Evolutionary conservation across 2,113 vertebrate species (phyloP), one percentile per base, ranked within the genome.

Genomic region (Oreochromis aureus): DNA sequence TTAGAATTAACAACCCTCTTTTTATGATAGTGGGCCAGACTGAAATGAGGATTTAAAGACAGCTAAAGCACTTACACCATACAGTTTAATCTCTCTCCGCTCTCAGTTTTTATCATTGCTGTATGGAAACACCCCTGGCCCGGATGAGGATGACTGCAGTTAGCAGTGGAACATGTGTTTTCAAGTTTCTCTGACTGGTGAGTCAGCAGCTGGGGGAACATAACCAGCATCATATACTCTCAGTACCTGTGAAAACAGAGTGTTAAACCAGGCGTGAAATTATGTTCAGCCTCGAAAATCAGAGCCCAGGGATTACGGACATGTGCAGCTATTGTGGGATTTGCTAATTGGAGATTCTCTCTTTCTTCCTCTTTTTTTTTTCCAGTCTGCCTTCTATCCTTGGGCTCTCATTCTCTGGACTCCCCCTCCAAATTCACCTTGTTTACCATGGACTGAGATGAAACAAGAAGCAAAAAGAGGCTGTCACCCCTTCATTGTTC

Each of bases 271-370:
- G 63, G 73, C 71, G 59, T 88, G 82, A 80, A 84, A 93, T 89
- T n/a, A 84, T 84, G 30, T 56, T 88, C 51, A 80, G 80, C 79
- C 48, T 63, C 61, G n/a, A 79, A 89, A 87, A 84, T 46, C 34
- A 61, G 54, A 82, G 81, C 41, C 53, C 63, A 53, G 80, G 79
- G 91, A 91, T 89, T 83, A 87, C 27, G 56, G 81, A 84, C 15
- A 53, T 54, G 24, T 30, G 48, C 32, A 55, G 79, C 30, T 81
- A 87, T 66, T 87, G 76, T 56, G n/a, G 73, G 63, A 81, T 84
- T 80, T 76, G 7, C 55, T 91, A 90, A 84, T 93, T 91, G 93
- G 84, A 83, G 58, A 83, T 90, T 39, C 58, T 66, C 80, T 81
- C 73, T 61, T 48, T 80, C n/a, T 54, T 36, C 85, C 53, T 39